These are phyloP conservation scores for Lepilemur ruficaudatus DNA, from an alignment of 2,797 vertebrate genomes.

Conservation along the genomic window DNA sequence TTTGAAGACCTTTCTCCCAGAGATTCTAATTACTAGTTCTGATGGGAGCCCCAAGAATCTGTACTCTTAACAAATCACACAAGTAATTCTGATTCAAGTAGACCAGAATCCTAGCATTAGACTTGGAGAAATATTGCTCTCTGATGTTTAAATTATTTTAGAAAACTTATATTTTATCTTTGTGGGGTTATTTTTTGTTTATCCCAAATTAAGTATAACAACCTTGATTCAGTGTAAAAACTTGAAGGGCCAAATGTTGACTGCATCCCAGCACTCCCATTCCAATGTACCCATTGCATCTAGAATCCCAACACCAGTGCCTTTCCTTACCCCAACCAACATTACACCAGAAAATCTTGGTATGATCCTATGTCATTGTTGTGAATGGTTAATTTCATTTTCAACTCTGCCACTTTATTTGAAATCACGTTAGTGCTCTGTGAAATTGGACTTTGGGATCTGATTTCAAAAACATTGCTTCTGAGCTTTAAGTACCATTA, in stretches of 20 bases:
- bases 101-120: not conserved
- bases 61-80: not conserved
- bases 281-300: not conserved
- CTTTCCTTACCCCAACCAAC: not conserved
- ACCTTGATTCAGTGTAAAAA: not conserved
- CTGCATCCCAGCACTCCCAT: not conserved
- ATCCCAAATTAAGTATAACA: not conserved
- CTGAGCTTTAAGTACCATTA: not conserved
- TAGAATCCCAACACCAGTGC: not conserved
- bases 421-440: not conserved
- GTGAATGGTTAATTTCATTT: not conserved
- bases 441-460: not conserved
- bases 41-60: not conserved
- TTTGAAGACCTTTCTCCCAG: not conserved
- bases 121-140: not conserved
- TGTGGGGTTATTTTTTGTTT: not conserved
- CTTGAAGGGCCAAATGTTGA: not conserved
- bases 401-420: not conserved
- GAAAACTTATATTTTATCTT: not conserved
- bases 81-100: not conserved
- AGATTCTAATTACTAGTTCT: not conserved
- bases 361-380: not conserved
- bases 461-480: not conserved
- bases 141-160: conserved; percentile 1
- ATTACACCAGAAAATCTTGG: not conserved